Conservation (phyloP, 2,888 invertebrate species). For the Drosophila lutescens region DNA sequence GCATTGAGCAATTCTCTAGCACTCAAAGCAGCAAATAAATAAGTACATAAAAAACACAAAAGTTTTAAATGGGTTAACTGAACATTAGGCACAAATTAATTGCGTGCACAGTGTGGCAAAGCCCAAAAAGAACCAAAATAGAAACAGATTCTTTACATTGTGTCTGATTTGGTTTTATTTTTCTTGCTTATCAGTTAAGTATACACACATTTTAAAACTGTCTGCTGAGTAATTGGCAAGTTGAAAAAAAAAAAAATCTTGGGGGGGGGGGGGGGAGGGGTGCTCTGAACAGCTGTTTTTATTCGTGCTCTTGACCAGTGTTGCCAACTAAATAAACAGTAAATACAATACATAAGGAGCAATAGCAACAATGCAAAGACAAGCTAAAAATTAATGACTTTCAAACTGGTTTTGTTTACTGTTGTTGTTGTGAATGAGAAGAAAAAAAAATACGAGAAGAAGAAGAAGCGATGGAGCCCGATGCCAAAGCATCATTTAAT, state of each 20-base stretch:
- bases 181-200: constrained; percentile 22
- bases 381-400: constrained; percentile 56
- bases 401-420: constrained; percentile 50
- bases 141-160: constrained; percentile 13
- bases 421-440: constrained; percentile 30
- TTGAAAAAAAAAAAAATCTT: constrained; percentile 1
- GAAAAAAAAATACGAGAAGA: constrained; percentile 25
- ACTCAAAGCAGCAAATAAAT: constrained; percentile 23
- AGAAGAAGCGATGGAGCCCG: constrained; percentile 35
- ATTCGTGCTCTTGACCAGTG: constrained; percentile 37
- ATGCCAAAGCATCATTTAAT: constrained; percentile 47
- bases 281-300: constrained; percentile 47
- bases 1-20: constrained; percentile 21
- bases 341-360: constrained; percentile 48
- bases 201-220: constrained; percentile 44
- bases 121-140: constrained; percentile 28
- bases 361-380: constrained; percentile 51
- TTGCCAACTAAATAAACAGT: constrained; percentile 49
- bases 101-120: constrained; percentile 66
- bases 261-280: not conserved
- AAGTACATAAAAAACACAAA: constrained; percentile 41
- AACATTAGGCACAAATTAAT: constrained; percentile 60
- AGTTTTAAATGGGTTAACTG: constrained; percentile 48
- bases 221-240: constrained; percentile 61
- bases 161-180: constrained; percentile 18